phyloP scores from a whole-genome alignment of 2,888 invertebrate genomes.

The Microctonus aethiopoides region DNA sequence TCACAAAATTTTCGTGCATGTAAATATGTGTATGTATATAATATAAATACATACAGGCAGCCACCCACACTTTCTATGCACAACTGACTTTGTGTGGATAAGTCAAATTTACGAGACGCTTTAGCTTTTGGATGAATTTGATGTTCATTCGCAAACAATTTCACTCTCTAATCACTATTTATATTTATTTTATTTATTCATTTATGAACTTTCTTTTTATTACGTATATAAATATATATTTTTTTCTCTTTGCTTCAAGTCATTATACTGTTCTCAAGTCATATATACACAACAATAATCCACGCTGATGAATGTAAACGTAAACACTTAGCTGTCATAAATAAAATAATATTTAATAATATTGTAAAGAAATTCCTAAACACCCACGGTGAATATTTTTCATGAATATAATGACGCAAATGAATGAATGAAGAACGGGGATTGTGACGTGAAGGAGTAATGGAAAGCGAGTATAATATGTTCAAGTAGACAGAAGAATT shows the following conservation, averaged over 20 bases:
- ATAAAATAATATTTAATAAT: not conserved
- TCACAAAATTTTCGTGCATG: no score
- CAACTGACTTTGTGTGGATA: slow-evolving; percentile 51
- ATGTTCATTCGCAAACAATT: not conserved
- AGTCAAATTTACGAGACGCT: slow-evolving; percentile 49
- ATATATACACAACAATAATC: slow-evolving; percentile 1
- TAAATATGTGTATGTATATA: slow-evolving; percentile 44
- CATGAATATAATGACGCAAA: slow-evolving; percentile 19
- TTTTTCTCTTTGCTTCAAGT: not conserved
- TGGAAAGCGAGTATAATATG: not conserved
- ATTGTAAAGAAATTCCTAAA: slow-evolving; percentile 7
- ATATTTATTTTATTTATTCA: slow-evolving; percentile 7
- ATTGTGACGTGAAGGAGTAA: slow-evolving; percentile 1
- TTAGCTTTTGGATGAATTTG: slow-evolving; percentile 14
- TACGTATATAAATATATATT: not conserved
- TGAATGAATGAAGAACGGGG: slow-evolving; percentile 11
- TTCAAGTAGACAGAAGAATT: not conserved
- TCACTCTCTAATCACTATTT: slow-evolving; percentile 9
- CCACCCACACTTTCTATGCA: slow-evolving; percentile 4
- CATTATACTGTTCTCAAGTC: not conserved
- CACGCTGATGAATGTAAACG: slow-evolving; percentile 12
- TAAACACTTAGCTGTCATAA: slow-evolving; percentile 2
- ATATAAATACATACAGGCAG: slow-evolving; percentile 44
- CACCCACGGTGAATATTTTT: slow-evolving; percentile 1
- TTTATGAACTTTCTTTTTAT: not conserved